These are phyloP conservation scores for Holothuria scabra DNA, from an alignment of 53 echinoderm and acorn worm species.

Conservation along the genomic window DNA sequence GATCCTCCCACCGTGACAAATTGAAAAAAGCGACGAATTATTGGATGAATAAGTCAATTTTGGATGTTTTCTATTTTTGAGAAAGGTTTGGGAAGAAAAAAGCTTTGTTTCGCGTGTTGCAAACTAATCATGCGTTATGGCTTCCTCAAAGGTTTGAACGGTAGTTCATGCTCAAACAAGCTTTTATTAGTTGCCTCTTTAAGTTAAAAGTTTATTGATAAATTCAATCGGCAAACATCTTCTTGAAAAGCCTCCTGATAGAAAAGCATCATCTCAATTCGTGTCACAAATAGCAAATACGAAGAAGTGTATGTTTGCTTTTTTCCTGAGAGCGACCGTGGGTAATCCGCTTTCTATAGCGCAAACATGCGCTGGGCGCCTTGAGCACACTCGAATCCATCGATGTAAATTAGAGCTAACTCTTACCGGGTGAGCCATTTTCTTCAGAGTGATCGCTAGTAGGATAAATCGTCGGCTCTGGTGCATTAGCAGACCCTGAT, in stretches of 20 bases:
- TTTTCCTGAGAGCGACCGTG: conserved; percentile 5
- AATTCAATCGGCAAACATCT: conserved; percentile 13
- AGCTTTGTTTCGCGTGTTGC: conserved; percentile 1
- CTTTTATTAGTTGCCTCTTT: conserved; percentile 13
- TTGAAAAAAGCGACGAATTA: too few relatives aligned
- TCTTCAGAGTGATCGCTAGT: too few relatives aligned
- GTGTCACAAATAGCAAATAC: conserved; percentile 33
- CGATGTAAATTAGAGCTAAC: conserved; percentile 19
- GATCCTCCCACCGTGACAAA: too few relatives aligned
- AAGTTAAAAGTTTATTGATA: conserved; percentile 1
- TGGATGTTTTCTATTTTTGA: too few relatives aligned
- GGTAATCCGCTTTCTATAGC: conserved; percentile 29
- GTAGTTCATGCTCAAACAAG: conserved; percentile 24
- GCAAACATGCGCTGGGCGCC: conserved; percentile 30
- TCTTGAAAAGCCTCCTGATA: conserved; percentile 9
- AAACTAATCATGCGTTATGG: conserved; percentile 33
- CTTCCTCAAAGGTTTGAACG: conserved; percentile 29
- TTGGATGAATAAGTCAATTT: too few relatives aligned
- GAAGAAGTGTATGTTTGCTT: conserved; percentile 32
- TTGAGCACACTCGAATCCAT: conserved; percentile 25
- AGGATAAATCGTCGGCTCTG: too few relatives aligned
- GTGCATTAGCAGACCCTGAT: too few relatives aligned
- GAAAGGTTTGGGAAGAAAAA: too few relatives aligned
- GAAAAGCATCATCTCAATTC: conserved; percentile 10
- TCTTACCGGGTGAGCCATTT: conserved; percentile 2